Evolutionary conservation across 2,888 invertebrate genomes (phyloP).

Genomic region (Odiellus spinosus): DNA sequence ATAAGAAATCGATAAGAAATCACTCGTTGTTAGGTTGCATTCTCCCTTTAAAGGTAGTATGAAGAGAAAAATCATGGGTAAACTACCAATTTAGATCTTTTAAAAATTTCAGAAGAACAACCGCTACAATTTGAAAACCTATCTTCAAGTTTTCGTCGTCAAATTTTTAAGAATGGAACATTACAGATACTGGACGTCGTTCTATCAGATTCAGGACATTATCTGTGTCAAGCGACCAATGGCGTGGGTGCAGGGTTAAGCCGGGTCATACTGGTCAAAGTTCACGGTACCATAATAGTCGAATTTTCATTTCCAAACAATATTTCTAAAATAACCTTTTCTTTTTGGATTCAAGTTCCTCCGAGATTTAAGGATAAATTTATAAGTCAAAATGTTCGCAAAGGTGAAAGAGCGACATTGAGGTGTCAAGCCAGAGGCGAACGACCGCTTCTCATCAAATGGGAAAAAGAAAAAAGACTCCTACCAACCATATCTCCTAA

Average conservation of each 20-base stretch:
- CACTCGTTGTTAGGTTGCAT: too few relatives aligned
- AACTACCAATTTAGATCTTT: too few relatives aligned
- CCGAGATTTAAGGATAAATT: slow-evolving; percentile 16
- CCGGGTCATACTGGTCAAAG: slow-evolving; percentile 19
- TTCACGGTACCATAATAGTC: slow-evolving; percentile 16
- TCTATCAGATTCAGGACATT: slow-evolving; percentile 18
- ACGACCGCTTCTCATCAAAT: slow-evolving; percentile 8
- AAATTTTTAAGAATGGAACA: slow-evolving; percentile 20
- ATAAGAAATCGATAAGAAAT: too few relatives aligned
- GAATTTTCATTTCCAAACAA: not conserved
- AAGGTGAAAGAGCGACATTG: slow-evolving; percentile 10
- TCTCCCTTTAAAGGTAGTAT: too few relatives aligned
- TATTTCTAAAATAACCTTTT: not conserved
- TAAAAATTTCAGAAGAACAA: not conserved
- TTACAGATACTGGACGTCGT: slow-evolving; percentile 18
- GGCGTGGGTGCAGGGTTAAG: slow-evolving; percentile 20
- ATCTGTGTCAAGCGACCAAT: slow-evolving; percentile 20
- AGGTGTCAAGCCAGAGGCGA: slow-evolving; percentile 14
- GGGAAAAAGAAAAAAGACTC: slow-evolving; percentile 16
- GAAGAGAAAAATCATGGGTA: too few relatives aligned
- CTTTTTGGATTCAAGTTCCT: slow-evolving; percentile 10
- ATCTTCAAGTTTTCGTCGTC: slow-evolving; percentile 10
- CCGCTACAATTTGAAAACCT: slow-evolving; percentile 7
- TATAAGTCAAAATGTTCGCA: slow-evolving; percentile 14
- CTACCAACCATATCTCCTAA: slow-evolving; percentile 7